These are phyloP conservation scores for Lycaon pictus DNA, from an alignment of 2,113 vertebrate genomes.

Conservation along the genomic window DNA sequence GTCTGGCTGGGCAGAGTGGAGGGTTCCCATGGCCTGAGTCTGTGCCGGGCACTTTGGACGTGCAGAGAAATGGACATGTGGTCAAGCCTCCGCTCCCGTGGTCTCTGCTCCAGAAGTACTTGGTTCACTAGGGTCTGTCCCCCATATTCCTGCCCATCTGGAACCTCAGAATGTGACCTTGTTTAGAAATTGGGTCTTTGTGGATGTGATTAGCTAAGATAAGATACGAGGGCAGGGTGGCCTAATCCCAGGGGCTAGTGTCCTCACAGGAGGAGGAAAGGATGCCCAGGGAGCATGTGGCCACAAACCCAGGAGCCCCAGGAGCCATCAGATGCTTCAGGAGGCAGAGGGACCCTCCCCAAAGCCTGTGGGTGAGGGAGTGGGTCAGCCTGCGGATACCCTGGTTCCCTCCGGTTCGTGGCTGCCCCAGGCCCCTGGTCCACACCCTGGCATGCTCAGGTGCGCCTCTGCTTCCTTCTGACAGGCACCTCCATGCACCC, in stretches of 20 bases:
- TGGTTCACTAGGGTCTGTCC: background rate
- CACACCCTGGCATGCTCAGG: background rate
- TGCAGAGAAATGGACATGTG: accelerated
- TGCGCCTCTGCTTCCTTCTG: background rate
- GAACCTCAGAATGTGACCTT: background rate
- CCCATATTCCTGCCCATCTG: background rate
- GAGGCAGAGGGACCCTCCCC: background rate
- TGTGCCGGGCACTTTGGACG: accelerated
- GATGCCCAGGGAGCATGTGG: accelerated
- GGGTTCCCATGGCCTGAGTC: background rate
- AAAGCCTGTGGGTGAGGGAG: background rate
- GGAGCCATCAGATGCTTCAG: background rate
- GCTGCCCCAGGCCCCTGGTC: background rate
- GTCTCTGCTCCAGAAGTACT: background rate
- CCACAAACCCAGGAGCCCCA: background rate
- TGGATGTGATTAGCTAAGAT: background rate
- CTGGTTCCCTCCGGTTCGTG: background rate
- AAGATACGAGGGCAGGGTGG: background rate
- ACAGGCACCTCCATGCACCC: background rate
- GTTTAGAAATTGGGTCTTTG: background rate
- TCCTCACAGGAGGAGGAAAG: background rate
- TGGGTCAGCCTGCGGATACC: no score
- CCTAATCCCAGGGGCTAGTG: background rate
- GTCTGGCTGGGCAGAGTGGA: accelerated
- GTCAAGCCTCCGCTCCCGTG: background rate